Percentiles rank a stretch among this genome's conserved stretches.
These are phyloP conservation scores for Phrixothrix hirtus DNA, from an alignment of 2,888 invertebrate species.

Conservation along the genomic window DNA sequence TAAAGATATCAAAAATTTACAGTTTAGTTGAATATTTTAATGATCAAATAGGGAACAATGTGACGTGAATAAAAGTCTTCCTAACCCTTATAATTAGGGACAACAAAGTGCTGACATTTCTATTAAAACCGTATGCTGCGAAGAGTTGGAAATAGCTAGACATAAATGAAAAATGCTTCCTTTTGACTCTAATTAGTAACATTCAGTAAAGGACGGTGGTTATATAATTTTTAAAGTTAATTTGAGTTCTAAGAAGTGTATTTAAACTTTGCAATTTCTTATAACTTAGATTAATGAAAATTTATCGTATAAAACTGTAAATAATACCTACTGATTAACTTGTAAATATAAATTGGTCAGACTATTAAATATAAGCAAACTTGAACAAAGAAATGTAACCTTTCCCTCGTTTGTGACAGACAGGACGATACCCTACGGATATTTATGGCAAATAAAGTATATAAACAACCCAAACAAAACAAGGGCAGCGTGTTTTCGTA, in stretches of 20 bases:
- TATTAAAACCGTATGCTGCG: neutral
- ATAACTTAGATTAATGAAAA: no score
- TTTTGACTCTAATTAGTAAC: neutral
- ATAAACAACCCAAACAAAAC: no score
- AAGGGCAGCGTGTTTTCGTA: no score
- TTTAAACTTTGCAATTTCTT: no score
- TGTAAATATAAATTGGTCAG: no score
- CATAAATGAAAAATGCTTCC: conserved; percentile 5
- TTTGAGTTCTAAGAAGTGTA: neutral
- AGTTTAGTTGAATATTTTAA: conserved; percentile 11
- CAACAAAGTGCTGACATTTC: conserved; percentile 8
- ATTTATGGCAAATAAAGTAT: no score
- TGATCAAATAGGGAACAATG: conserved; percentile 4
- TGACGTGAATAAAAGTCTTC: conserved; percentile 9
- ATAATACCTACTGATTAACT: no score
- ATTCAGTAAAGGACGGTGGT: neutral
- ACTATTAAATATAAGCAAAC: no score
- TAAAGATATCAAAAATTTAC: neutral
- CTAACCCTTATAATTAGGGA: conserved; percentile 4
- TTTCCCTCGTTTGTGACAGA: no score
- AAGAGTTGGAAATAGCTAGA: neutral
- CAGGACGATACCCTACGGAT: no score
- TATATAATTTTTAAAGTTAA: neutral
- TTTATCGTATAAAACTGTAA: no score
- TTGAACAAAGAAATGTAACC: no score